These are phyloP conservation scores for Decapterus maruadsi DNA, from an alignment of 2,797 vertebrate genomes.

Conservation along the genomic window DNA sequence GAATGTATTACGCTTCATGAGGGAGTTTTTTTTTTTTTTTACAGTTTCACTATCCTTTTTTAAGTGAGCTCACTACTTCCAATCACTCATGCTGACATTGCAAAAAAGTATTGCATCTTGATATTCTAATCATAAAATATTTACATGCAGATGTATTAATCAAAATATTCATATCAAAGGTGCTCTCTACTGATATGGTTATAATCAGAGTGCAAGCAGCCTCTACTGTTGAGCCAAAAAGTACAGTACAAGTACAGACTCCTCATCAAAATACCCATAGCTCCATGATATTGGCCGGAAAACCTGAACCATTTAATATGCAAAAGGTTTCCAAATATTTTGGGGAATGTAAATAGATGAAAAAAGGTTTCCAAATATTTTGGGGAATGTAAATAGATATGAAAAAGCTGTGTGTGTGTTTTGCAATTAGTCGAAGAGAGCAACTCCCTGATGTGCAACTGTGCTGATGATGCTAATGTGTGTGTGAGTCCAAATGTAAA, in stretches of 20 bases:
- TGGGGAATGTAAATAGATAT: not conserved
- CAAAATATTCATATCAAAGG: not conserved
- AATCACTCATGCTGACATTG: not conserved
- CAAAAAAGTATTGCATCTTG: not conserved
- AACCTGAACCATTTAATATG: not conserved
- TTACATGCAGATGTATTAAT: not conserved
- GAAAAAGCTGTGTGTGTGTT: not conserved
- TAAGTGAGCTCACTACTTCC: not conserved
- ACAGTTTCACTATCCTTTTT: not conserved
- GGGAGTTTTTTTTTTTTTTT: not conserved
- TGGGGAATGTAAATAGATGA: too few relatives aligned
- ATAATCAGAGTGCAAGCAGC: not conserved
- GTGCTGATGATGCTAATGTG: constrained; percentile 2
- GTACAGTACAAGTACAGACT: not conserved
- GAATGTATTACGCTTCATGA: not conserved
- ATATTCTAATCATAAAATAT: not conserved
- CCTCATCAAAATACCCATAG: not conserved
- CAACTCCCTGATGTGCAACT: not conserved
- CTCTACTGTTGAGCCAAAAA: not conserved
- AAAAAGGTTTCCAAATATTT: constrained; percentile 1
- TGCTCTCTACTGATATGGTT: not conserved
- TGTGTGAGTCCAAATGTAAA: constrained; percentile 21
- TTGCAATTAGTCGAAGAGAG: not conserved
- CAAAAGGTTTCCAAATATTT: not conserved
- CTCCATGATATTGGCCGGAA: not conserved